These are phyloP conservation scores for Eupeodes latifasciatus DNA, from an alignment of 2,888 invertebrate genomes.

Conservation along the genomic window DNA sequence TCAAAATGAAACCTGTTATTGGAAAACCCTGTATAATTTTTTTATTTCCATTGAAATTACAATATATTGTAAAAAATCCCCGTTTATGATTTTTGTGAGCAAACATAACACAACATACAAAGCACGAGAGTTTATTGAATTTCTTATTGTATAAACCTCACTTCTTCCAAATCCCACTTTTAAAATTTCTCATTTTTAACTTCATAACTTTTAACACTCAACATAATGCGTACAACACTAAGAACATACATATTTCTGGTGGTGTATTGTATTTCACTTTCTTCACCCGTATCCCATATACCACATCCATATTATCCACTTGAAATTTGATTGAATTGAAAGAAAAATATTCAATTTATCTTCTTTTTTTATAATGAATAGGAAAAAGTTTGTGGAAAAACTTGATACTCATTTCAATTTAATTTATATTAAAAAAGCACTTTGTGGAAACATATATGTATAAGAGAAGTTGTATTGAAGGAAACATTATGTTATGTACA, in stretches of 20 bases:
- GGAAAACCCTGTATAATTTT: too few species aligned
- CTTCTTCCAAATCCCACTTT: background rate
- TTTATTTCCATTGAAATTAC: too few species aligned
- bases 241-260: too few species aligned
- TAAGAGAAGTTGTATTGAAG: too few species aligned
- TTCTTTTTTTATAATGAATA: conserved; percentile 1
- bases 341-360: background rate
- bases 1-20: too few species aligned
- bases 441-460: too few species aligned
- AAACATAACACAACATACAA: background rate
- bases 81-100: background rate
- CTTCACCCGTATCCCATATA: background rate
- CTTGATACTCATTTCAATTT: conserved; percentile 4
- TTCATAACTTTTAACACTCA: background rate
- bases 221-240: background rate
- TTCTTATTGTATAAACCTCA: background rate
- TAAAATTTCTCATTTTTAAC: conserved; percentile 7
- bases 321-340: conserved; percentile 18
- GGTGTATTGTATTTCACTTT: background rate
- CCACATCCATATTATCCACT: conserved; percentile 10
- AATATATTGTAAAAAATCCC: background rate
- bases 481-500: too few species aligned
- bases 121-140: background rate
- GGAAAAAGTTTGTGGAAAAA: background rate
- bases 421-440: background rate